phyloP scores from a whole-genome alignment of 2,797 vertebrate species.

The Rhabdophis nuchalis region DNA sequence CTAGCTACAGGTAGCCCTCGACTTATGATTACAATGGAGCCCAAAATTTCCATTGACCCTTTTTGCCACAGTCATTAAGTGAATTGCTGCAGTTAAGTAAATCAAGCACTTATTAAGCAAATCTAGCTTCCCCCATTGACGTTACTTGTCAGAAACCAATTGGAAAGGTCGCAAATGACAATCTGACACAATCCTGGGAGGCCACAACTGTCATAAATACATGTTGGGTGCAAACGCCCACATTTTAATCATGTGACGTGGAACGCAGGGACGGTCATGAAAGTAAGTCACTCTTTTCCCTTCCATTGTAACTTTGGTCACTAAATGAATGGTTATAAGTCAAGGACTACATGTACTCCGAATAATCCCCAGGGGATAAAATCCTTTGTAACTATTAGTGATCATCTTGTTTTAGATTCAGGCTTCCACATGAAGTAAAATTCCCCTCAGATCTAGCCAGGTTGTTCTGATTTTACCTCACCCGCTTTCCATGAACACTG shows the following conservation, averaged over 20 bases:
- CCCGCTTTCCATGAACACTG: background rate
- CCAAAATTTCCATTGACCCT: no score
- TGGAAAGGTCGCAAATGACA: background rate
- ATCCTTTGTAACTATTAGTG: background rate
- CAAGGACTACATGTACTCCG: background rate
- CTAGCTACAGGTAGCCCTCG: background rate
- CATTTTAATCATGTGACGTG: background rate
- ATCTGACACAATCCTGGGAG: background rate
- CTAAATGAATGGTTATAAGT: background rate
- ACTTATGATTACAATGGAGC: background rate
- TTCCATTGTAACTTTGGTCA: background rate
- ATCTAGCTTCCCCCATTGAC: background rate
- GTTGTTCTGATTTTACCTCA: background rate
- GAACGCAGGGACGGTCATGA: fast-evolving
- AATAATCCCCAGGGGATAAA: background rate
- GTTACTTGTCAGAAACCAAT: background rate
- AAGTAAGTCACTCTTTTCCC: background rate
- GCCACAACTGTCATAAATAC: background rate
- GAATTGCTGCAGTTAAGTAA: background rate
- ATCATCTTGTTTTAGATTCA: background rate
- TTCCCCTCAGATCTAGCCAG: background rate
- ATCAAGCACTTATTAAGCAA: background rate
- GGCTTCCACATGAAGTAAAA: background rate
- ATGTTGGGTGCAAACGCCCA: background rate
- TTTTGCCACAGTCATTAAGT: background rate